Base-by-base conservation (phyloP, 2,888 invertebrate species). In the Calameuta pallipes region DNA sequence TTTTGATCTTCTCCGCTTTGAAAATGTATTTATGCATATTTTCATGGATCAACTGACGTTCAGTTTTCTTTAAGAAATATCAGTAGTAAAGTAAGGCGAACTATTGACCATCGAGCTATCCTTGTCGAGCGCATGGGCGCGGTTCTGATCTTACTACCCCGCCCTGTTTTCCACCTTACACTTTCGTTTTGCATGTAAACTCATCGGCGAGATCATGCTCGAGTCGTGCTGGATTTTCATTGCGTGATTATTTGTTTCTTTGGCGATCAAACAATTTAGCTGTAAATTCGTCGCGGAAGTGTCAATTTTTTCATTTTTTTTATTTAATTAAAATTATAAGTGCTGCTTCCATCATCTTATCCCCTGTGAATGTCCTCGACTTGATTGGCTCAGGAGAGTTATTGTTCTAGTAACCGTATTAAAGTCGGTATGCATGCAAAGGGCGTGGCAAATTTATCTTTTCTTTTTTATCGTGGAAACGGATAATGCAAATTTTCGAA, bases 41-140 rank as follows among this genome's bases (percentile, higher is more conserved):
- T 23, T 56, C 23, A 23, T 56, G 0, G 56, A 56, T 23, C 23
- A 56, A 23, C 23, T 1, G 56, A 56, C 56, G 9, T 23, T 56
- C 23, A 23, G 56, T 9, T 56, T 56, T 56, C 56, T 56, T 56
- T 23, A 56, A 56, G 56, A 56, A 56, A 56, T 23, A 23, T 56
- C 23, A 56, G 56, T 56, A 56, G 23, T 2, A 41, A 75, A 69
- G 75, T 31, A 75, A 36, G 78, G 75, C 78, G 75, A 78, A 78
- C 78, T 79, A 79, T 79, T 74, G 79, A 76, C 76, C 79, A 79
- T 74, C 79, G 71, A 76, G 73, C 74, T 74, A 73, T 83, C 82
- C 70, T 80, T 82, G 81, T 74, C 77, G 81, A 83, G 81, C 81
- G 84, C 83, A 84, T 84, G 83, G 84, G 83, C 84, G 84, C 84